phyloP scores from a whole-genome alignment of 2,797 vertebrate species.

The Coreius guichenoti region DNA sequence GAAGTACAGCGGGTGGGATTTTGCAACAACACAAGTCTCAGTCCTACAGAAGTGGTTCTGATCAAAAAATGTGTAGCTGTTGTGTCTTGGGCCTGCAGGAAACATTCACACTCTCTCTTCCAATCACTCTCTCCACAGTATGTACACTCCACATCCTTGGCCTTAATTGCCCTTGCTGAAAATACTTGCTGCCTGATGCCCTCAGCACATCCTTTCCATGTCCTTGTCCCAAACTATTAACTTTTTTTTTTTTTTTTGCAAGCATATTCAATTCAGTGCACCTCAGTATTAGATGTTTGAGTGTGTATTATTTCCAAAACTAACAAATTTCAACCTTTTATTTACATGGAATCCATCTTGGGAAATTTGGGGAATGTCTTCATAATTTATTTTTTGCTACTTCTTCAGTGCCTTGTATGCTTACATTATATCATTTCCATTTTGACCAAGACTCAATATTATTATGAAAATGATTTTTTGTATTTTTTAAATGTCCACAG shows the following conservation, averaged over 20 bases:
- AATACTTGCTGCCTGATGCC: slow-evolving; percentile 33
- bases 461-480: not conserved
- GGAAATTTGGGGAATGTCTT: no score
- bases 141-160: slow-evolving; percentile 41
- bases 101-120: not conserved
- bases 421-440: not conserved
- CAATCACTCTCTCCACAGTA: not conserved
- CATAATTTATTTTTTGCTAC: not conserved
- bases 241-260: not conserved
- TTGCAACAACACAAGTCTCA: not conserved
- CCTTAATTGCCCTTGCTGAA: slow-evolving; percentile 48
- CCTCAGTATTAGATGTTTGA: not conserved
- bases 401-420: not conserved
- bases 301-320: not conserved
- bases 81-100: slow-evolving; percentile 14
- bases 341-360: not conserved
- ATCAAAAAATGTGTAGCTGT: not conserved
- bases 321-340: not conserved
- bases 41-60: not conserved
- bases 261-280: slow-evolving; percentile 13
- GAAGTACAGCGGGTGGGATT: not conserved
- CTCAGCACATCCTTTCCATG: slow-evolving; percentile 33
- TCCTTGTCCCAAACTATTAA: slow-evolving; percentile 45
- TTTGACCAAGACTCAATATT: not conserved
- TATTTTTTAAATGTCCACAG: no score